Conservation (phyloP, 2,888 invertebrate species). For the Coecobrya sp. region DNA sequence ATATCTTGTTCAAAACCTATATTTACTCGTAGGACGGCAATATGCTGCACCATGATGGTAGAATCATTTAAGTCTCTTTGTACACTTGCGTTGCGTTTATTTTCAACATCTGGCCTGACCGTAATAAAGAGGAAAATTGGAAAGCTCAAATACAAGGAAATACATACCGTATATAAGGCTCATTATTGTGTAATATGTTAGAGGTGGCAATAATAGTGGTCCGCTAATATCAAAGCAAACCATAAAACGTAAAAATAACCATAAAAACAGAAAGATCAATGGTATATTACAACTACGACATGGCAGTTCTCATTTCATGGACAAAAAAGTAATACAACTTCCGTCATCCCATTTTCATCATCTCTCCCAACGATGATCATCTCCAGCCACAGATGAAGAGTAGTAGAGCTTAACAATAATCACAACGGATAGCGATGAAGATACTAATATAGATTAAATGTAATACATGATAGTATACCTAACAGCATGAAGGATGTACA, state of each 20-base stretch:
- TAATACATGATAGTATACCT: background rate
- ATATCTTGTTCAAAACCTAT: background rate
- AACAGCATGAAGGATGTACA: background rate
- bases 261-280: conserved; percentile 46
- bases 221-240: background rate
- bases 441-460: background rate
- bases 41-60: background rate
- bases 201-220: background rate
- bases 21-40: background rate
- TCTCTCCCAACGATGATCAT: conserved; percentile 62
- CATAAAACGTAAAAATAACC: background rate
- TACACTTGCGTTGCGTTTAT: background rate
- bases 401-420: conserved; percentile 40
- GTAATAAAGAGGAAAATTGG: conserved; percentile 40
- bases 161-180: background rate
- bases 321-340: conserved; percentile 64
- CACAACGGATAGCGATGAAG: conserved; percentile 4
- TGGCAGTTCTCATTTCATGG: conserved; percentile 49
- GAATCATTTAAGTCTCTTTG: background rate
- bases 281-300: conserved; percentile 31
- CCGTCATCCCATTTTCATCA: conserved; percentile 74
- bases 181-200: background rate
- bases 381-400: background rate
- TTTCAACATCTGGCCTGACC: background rate
- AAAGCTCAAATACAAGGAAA: background rate